Evolutionary conservation across 2,888 invertebrate species (phyloP), one percentile per base, ranked within the genome.

Genomic region (Drosophila bunnanda): DNA sequence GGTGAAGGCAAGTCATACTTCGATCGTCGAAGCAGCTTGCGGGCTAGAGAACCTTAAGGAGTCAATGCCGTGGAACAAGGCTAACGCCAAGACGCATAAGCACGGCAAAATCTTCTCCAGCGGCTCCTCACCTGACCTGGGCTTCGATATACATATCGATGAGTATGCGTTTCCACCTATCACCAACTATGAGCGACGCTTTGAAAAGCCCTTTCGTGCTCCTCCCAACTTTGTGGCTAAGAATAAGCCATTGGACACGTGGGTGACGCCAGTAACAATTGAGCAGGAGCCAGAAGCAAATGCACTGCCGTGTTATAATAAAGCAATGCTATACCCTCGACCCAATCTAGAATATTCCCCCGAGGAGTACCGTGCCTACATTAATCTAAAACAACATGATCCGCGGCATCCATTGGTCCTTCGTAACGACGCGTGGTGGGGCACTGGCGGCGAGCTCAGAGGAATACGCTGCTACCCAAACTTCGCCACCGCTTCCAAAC

Each of bases 41-140:
- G 92, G 94, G 66, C 93, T 95, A 89, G 96, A 97, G 91, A 96
- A 97, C 91, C 93, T 94, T 3, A 93, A 95, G 74, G 95, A 95
- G 88, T 94, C 96, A 2, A 95, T 95, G 2, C 94, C 94, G 5
- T 96, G 96, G 96, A 94, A 93, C 56, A 94, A 92, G 69, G 92
- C 92, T 7, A 68, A 80, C 38, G 69, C 64, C 5, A 80, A 89
- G 39, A 48, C 75, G 1, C 89, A 86, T 28, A 91, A 89, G 15
- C 72, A 70, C 1, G 85, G 85, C 0, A 88, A 86, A 58, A 77
- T 91, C 4, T 91, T 91, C 66, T 64, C 54, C 0, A 62, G 69
- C 9, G 59, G 66, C 20, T 38, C 57, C 1, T 34, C 61, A 2
- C 74, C 79, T 13, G 89, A 90, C 22, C 76, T 89, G 17, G 90